Percentiles rank a stretch among this genome's conserved stretches.
Conservation (phyloP, 2,113 vertebrate species). For the Puntigrus tetrazona region DNA sequence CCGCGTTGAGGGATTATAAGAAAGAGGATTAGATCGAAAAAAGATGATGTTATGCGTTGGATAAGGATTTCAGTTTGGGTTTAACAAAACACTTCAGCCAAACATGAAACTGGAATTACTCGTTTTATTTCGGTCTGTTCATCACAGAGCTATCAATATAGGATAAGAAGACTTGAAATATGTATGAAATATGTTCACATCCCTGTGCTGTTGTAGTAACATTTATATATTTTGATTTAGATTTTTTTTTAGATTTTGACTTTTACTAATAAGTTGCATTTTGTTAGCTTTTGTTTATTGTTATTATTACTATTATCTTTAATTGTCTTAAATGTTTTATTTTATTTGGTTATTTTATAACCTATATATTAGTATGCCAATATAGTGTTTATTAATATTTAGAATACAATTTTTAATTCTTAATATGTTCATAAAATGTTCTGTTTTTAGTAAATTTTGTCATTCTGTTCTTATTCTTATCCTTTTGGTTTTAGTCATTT, state of each 20-base stretch:
- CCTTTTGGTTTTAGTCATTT: too few species aligned
- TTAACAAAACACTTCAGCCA: neutral
- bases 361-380: neutral
- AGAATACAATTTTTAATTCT: neutral
- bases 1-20: constrained; percentile 12
- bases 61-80: constrained; percentile 7
- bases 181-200: neutral
- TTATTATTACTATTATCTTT: neutral
- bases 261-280: too few species aligned
- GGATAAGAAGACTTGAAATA: neutral
- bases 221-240: neutral
- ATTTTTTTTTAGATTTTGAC: too few species aligned
- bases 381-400: neutral
- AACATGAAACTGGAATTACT: neutral
- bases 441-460: neutral
- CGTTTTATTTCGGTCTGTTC: neutral
- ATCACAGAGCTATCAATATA: neutral
- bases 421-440: neutral
- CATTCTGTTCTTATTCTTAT: too few species aligned
- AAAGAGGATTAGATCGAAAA: constrained; percentile 5
- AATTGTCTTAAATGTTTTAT: neutral
- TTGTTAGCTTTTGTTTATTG: neutral
- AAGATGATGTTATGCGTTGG: neutral
- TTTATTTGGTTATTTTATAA: neutral
- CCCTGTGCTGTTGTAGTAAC: neutral